Evolutionary conservation across 2,797 vertebrate genomes (phyloP), one percentile per base, ranked within the genome.

Genomic region (Phaenicophaeus curvirostris): DNA sequence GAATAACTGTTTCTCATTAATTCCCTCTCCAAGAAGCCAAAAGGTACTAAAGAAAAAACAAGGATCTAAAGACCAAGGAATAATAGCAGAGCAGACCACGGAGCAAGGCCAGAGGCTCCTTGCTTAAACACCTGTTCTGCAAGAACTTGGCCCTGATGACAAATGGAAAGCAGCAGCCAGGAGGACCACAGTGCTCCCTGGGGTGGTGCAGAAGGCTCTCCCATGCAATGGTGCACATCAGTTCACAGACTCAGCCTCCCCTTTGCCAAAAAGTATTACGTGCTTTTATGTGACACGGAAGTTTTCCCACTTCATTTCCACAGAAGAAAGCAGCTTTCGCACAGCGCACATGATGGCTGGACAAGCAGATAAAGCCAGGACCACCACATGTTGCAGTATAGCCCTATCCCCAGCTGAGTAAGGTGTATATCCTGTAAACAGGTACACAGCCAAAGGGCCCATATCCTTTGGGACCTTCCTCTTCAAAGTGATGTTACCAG

Each of bases 271-370:
- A 86, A 21, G 25, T 2, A 1, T 1, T 7, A 5, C 16, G 8
- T 33, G 35, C 41, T 58, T 90, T 53, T 21, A 72, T 1, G 3
- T 21, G 27, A n/a, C 3, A 2, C 3, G 11, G 53, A 88, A 74
- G 4, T 39, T 90, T 72, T 41, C 11, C 13, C 25, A 33, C 9
- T 65, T 13, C 8, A 11, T 3, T 35, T 87, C 44, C 10, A 28
- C 16, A 30, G 39, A 42, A 50, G 9, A 61, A 2, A 68, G 24
- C 4, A 57, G 37, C 42, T 81, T 68, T 75, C 58, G 72, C 15
- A 17, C 2, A 75, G 39, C 9, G 16, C 28, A 30, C 24, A 19
- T 0, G 0, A 15, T 0, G 1, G 23, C 13, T 57, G 23, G 23
- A 44, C 8, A 30, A 31, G 31, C 19, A 73, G 12, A 24, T 9